Evolutionary conservation across 2,797 vertebrate genomes (phyloP), one percentile per base, ranked within the genome.

Genomic region (Tauraco hartlaubi): DNA sequence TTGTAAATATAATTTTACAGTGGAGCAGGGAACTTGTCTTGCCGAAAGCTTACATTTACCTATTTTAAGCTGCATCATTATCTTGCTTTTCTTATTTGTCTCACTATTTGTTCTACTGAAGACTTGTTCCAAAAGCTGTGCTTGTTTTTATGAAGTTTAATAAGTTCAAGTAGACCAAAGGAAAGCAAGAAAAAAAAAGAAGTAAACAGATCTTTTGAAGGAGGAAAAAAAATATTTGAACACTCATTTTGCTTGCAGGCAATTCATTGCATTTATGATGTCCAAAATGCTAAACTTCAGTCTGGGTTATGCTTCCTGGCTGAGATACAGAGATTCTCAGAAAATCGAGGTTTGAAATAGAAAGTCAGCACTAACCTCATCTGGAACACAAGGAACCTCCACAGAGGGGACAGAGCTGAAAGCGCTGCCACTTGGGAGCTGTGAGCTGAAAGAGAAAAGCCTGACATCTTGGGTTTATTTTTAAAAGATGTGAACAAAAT

Each of bases 331-430:
- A 75, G 67, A 89, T 85, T 95, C 74, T 37, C 82, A 81, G 79
- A 91, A 96, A 96, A 94, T 4, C 0, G 0, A 54, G 12, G 20
- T 76, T 84, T 90, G 90, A 89, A 94, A 88, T 31, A 94, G 94
- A 94, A 97, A 94, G 52, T 58, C 52, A 81, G 61, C 61, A 75
- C 64, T 66, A 92, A 71, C 37, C 15, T 87, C 72, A 37, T 92
- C 37, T 64, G 83, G 71, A 83, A 49, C 39, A n/a, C 37, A 64
- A 79, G 78, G 67, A 92, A 79, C 9, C 23, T 85, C 91, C 58
- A 75, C 62, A 43, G 74, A 89, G 55, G 86, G 93, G 84, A 93
- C 90, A 72, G 80, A 74, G 66, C 77, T 48, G 71, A 84, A 55
- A 82, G 75, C 0, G 1, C 64, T 94, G 68, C 48, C 90, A 35